Conservation (phyloP, 2,113 vertebrate genomes). For the Chionomys nivalis region DNA sequence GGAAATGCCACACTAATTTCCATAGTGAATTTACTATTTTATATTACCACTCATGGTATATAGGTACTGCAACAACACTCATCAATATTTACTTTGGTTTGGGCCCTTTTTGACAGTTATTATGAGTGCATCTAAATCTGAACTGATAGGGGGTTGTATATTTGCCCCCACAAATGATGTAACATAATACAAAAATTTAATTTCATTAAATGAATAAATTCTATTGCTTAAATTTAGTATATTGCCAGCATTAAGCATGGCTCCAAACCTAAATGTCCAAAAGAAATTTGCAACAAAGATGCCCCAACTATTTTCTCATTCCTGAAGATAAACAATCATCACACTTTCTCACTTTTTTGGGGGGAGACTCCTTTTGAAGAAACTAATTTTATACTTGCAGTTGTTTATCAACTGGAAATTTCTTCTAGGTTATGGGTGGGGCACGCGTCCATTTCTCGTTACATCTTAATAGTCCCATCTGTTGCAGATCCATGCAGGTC, state of each 20-base stretch:
- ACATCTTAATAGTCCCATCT: neutral
- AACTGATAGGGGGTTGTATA: too few relatives aligned
- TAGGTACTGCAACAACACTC: neutral
- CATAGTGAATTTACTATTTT: neutral
- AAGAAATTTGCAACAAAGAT: neutral
- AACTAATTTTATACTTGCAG: neutral
- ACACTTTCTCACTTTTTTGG: neutral
- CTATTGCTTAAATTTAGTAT: neutral
- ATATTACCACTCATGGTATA: neutral
- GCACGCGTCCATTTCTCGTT: neutral
- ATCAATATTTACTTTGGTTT: neutral
- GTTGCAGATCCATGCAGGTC: neutral
- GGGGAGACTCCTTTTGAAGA: neutral
- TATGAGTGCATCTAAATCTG: neutral
- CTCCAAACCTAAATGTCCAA: neutral
- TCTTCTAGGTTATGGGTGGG: neutral
- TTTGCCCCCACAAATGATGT: neutral
- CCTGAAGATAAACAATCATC: neutral
- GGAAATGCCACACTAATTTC: neutral
- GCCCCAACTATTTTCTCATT: neutral
- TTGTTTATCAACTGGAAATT: neutral
- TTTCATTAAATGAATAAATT: neutral
- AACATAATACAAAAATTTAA: neutral
- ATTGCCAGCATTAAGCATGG: neutral
- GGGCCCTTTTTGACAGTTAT: neutral